A percentile compares a stretch with the other conserved stretches of the same genome.
phyloP scores from a whole-genome alignment of 1,140 invertebrate species.

The Papilio dardanus region DNA sequence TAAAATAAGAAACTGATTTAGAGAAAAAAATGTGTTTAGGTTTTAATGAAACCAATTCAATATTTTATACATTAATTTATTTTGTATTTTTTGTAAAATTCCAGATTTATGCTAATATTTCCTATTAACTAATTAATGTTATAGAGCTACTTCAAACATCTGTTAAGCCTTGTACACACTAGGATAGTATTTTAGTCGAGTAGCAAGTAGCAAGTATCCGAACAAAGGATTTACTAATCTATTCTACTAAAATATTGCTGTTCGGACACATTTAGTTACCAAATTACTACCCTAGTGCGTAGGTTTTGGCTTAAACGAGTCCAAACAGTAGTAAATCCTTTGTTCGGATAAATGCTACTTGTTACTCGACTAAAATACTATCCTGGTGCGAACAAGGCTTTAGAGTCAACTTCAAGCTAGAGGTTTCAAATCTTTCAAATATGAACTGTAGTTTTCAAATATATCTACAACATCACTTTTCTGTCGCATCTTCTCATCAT shows the following conservation, averaged over 20 bases:
- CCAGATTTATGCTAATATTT: background rate
- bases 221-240: too few relatives aligned
- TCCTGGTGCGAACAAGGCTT: too few relatives aligned
- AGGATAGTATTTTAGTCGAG: too few relatives aligned
- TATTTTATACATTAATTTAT: background rate
- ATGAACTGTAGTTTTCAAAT: slow-evolving; percentile 85
- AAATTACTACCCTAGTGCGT: too few relatives aligned
- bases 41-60: background rate
- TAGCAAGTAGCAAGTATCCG: too few relatives aligned
- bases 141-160: background rate
- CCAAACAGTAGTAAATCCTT: too few relatives aligned
- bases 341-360: too few relatives aligned
- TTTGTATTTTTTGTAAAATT: background rate
- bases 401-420: slow-evolving; percentile 50
- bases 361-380: too few relatives aligned
- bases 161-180: too few relatives aligned
- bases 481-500: slow-evolving; percentile 88
- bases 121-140: background rate
- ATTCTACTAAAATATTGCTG: too few relatives aligned
- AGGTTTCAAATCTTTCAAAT: slow-evolving; percentile 85
- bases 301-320: too few relatives aligned
- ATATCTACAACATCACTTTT: slow-evolving; percentile 83
- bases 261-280: too few relatives aligned
- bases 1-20: background rate
- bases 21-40: background rate